These are phyloP conservation scores for Potorous gilbertii DNA, from an alignment of 2,797 vertebrate genomes.

Conservation along the genomic window DNA sequence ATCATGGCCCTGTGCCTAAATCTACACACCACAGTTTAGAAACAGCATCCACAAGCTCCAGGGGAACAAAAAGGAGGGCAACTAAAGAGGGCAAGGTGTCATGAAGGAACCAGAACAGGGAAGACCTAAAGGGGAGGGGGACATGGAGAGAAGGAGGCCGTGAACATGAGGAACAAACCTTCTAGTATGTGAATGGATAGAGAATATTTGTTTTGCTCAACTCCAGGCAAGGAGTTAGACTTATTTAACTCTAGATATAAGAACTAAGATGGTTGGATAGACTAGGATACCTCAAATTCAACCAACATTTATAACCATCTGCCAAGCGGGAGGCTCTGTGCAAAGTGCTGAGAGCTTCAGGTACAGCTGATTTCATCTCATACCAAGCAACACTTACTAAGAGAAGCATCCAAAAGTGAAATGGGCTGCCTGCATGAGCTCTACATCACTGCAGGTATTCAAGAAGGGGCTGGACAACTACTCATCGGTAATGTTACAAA, in stretches of 20 bases:
- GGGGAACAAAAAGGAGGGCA: neutral
- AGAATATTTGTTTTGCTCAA: neutral
- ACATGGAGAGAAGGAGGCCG: neutral
- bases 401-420: neutral
- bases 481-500: neutral
- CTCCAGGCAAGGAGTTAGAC: neutral
- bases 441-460: neutral
- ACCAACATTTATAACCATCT: neutral
- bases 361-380: too few relatives aligned
- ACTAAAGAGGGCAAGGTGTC: neutral
- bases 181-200: neutral
- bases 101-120: neutral
- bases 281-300: neutral
- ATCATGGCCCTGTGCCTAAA: neutral
- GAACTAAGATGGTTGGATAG: neutral
- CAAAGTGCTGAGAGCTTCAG: neutral
- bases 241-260: neutral
- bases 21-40: neutral
- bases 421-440: neutral
- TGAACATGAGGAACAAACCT: neutral
- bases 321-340: neutral
- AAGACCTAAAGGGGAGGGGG: neutral
- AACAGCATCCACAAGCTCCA: neutral
- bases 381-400: neutral
- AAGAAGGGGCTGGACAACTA: neutral